These are phyloP conservation scores for Benthosema pterotum DNA, from an alignment of 2,797 vertebrate genomes.

Conservation along the genomic window DNA sequence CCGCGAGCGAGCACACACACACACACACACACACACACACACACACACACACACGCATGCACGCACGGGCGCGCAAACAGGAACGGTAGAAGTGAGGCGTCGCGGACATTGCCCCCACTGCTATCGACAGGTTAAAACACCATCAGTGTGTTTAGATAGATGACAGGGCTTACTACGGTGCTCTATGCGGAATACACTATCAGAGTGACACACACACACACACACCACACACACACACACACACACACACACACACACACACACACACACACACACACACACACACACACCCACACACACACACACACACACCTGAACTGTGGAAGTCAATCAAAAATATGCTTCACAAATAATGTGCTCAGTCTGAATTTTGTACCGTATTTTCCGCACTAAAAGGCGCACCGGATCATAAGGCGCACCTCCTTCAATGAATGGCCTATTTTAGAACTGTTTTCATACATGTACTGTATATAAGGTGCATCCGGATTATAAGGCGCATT, in stretches of 20 bases:
- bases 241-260: constrained; percentile 14
- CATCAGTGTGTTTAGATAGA: constrained; percentile 80
- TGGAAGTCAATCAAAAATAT: no score
- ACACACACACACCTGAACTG: no score
- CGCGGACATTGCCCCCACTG: constrained; percentile 43
- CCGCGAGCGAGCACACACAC: neutral
- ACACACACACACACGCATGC: neutral
- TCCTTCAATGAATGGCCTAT: no score
- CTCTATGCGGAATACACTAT: constrained; percentile 71
- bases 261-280: neutral
- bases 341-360: no score
- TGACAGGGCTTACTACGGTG: constrained; percentile 74
- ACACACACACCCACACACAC: no score
- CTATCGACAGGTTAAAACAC: constrained; percentile 80
- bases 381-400: no score
- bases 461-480: no score
- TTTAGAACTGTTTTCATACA: no score
- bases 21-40: neutral
- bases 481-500: no score
- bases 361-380: constrained; percentile 1
- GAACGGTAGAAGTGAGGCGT: no score
- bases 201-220: constrained; percentile 39
- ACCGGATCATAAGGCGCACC: no score
- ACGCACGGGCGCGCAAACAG: no score
- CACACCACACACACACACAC: constrained; percentile 16